A percentile compares a stretch with the other conserved stretches of the same genome.
Evolutionary conservation across 2,888 invertebrate genomes (phyloP).

Genomic region (Eupelmus urozonus): DNA sequence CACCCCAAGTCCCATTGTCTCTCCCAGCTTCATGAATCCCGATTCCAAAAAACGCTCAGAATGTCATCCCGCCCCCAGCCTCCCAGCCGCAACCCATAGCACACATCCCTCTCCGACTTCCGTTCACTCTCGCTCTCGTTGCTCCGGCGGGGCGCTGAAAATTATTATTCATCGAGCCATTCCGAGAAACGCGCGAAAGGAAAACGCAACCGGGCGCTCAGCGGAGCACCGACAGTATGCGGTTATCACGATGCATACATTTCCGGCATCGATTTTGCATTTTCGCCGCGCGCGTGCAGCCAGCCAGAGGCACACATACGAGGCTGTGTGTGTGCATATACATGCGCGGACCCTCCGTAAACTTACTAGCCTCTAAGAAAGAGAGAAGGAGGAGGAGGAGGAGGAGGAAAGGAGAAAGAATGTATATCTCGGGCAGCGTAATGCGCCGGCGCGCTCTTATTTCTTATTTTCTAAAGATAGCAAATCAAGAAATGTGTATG

Average conservation of each 20-base stretch:
- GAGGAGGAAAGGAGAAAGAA: neutral
- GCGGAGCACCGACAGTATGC: neutral
- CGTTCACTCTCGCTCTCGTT: constrained; percentile 15
- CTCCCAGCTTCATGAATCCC: too few species aligned
- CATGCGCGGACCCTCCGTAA: neutral
- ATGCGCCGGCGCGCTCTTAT: constrained; percentile 41
- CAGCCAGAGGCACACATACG: neutral
- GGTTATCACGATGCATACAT: constrained; percentile 56
- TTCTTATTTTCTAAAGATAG: constrained; percentile 60
- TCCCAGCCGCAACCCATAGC: too few species aligned
- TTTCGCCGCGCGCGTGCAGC: neutral
- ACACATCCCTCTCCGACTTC: neutral
- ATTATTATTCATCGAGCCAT: constrained; percentile 54
- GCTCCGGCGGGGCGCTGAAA: constrained; percentile 9
- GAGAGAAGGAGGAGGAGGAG: neutral
- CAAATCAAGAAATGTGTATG: constrained; percentile 60
- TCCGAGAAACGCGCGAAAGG: constrained; percentile 1
- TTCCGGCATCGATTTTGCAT: constrained; percentile 58
- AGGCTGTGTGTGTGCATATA: constrained; percentile 3
- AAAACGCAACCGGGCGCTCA: neutral
- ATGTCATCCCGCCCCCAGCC: too few species aligned
- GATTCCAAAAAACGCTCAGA: too few species aligned
- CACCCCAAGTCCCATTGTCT: too few species aligned
- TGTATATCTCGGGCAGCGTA: constrained; percentile 34
- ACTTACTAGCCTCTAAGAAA: neutral